Conservation (phyloP, 2,797 vertebrate species). For the Labeo calbasu region DNA sequence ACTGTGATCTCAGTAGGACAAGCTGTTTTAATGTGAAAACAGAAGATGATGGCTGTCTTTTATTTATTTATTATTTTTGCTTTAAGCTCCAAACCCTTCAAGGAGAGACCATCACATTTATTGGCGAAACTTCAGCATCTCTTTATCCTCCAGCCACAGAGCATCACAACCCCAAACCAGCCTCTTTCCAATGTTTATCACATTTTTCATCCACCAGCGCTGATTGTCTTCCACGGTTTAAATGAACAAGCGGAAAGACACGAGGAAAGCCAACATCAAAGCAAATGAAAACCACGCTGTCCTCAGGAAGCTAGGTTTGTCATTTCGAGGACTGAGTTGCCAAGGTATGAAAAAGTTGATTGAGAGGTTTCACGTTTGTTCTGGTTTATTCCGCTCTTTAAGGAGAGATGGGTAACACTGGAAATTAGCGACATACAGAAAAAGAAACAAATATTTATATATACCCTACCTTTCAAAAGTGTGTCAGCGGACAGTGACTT, state of each 20-base stretch:
- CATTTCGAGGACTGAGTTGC: neutral
- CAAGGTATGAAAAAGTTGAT: conserved; percentile 18
- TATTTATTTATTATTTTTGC: neutral
- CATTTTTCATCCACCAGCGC: conserved; percentile 55
- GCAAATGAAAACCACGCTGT: conserved; percentile 54
- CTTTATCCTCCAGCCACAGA: conserved; percentile 17
- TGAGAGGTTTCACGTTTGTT: conserved; percentile 13
- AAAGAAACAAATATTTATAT: neutral
- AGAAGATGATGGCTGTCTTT: neutral
- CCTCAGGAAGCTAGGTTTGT: conserved; percentile 6
- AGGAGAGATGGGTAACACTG: neutral
- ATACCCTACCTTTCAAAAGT: too few relatives aligned
- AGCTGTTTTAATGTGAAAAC: conserved; percentile 1
- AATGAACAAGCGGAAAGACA: conserved; percentile 42
- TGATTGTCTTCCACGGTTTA: conserved; percentile 54
- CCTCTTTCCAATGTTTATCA: conserved; percentile 51
- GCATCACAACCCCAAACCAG: conserved; percentile 16
- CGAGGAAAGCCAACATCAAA: conserved; percentile 35
- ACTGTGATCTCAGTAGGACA: neutral
- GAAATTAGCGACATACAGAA: neutral
- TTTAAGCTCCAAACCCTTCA: neutral
- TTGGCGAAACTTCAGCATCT: conserved; percentile 22
- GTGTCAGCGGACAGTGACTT: too few relatives aligned
- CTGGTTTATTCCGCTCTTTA: neutral
- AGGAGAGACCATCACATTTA: conserved; percentile 28